Evolutionary conservation across 2,113 vertebrate species (phyloP).

Genomic region (Hymenochirus boettgeri): DNA sequence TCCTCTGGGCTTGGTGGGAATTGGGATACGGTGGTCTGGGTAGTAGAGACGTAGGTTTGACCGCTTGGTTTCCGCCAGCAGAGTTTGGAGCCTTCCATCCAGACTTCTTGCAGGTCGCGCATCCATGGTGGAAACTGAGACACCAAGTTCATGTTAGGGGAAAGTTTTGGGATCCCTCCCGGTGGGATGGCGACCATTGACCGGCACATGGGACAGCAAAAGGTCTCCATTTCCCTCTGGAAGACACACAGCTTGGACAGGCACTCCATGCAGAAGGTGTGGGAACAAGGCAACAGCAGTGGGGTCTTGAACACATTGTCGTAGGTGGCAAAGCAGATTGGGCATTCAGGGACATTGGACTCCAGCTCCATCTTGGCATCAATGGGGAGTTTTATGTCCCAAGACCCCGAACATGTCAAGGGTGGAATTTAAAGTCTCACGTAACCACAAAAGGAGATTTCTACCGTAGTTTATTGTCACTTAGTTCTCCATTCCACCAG

Average conservation of each 20-base stretch:
- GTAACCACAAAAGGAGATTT: no score
- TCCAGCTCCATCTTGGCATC: conserved; percentile 36
- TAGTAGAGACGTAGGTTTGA: background rate
- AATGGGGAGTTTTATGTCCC: no score
- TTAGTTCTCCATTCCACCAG: no score
- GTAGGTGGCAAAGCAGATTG: conserved; percentile 71
- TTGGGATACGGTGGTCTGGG: conserved; percentile 5
- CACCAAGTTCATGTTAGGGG: conserved; percentile 57
- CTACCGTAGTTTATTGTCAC: no score
- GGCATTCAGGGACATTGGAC: conserved; percentile 54
- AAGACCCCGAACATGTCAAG: no score
- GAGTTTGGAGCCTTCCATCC: conserved; percentile 33
- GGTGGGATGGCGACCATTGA: conserved; percentile 57
- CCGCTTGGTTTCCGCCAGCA: conserved; percentile 21
- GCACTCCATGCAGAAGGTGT: conserved; percentile 77
- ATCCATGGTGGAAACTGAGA: conserved; percentile 65
- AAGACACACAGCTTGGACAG: conserved; percentile 71
- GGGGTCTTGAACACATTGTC: conserved; percentile 73
- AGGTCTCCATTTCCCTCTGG: conserved; percentile 54
- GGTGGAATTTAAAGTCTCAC: no score
- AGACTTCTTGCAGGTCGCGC: conserved; percentile 44
- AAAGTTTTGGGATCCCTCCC: conserved; percentile 61
- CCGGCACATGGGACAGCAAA: conserved; percentile 72
- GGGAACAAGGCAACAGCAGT: conserved; percentile 67
- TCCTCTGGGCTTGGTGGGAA: conserved; percentile 12